Evolutionary conservation across 2,888 invertebrate genomes (phyloP).

Genomic region (Epinotia demarniana): DNA sequence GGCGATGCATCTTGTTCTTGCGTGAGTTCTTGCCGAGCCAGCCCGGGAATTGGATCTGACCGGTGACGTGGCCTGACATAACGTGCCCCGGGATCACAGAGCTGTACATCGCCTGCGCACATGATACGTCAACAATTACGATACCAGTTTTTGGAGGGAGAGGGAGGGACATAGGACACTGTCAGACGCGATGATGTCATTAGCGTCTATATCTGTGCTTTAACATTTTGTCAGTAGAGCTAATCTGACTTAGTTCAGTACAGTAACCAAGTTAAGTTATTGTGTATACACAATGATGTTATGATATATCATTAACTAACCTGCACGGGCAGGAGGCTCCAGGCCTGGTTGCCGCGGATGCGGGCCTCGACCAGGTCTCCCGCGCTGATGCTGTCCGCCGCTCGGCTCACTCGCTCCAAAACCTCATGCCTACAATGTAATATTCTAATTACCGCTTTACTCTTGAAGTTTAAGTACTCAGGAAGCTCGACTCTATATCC

Average conservation of each 20-base stretch:
- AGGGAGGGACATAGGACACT: too few relatives aligned
- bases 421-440: slow-evolving; percentile 79
- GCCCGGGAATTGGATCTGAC: slow-evolving; percentile 94
- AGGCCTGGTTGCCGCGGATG: slow-evolving; percentile 92
- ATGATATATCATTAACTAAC: slow-evolving; percentile 56
- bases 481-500: too few relatives aligned
- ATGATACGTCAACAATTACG: background rate
- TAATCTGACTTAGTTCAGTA: background rate
- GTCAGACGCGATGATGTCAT: too few relatives aligned
- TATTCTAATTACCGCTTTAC: too few relatives aligned
- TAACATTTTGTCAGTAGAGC: background rate
- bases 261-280: background rate
- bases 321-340: slow-evolving; percentile 93
- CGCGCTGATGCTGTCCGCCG: slow-evolving; percentile 93
- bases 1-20: slow-evolving; percentile 90
- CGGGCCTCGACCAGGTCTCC: slow-evolving; percentile 94
- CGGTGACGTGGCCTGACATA: slow-evolving; percentile 91
- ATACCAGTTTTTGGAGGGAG: too few relatives aligned
- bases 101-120: slow-evolving; percentile 92
- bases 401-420: slow-evolving; percentile 88
- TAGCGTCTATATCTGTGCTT: too few relatives aligned
- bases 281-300: too few relatives aligned
- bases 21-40: slow-evolving; percentile 99
- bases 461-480: too few relatives aligned
- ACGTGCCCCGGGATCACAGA: slow-evolving; percentile 95